These are phyloP conservation scores for Mamestra brassicae DNA, from an alignment of 2,888 invertebrate genomes.

Conservation along the genomic window DNA sequence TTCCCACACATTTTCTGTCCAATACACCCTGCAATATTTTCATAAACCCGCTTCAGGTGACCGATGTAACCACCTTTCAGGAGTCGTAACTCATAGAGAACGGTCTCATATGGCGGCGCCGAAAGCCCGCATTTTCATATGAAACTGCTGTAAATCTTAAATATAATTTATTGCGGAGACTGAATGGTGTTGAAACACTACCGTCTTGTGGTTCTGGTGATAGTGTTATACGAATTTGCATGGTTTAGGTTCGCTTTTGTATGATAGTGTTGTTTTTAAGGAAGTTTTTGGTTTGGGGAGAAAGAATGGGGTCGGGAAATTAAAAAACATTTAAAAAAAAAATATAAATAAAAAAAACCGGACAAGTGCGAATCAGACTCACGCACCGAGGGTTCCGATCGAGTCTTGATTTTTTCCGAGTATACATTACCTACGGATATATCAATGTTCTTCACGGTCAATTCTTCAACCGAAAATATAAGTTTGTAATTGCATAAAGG, in stretches of 20 bases:
- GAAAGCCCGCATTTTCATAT: constrained; percentile 52
- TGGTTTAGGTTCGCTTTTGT: not conserved
- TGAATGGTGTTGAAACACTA: constrained; percentile 44
- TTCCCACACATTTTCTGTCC: not conserved
- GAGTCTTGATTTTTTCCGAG: no score
- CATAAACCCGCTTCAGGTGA: constrained; percentile 33
- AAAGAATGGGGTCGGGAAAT: not conserved
- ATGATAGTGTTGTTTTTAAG: not conserved
- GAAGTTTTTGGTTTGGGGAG: no score
- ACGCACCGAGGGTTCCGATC: no score
- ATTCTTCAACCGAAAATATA: no score
- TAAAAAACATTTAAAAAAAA: not conserved
- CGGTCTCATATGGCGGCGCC: constrained; percentile 32
- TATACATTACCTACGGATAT: no score
- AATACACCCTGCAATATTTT: constrained; percentile 3
- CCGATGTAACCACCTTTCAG: constrained; percentile 21
- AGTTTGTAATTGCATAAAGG: no score
- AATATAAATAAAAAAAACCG: no score
- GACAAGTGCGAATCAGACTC: no score
- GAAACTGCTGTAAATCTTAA: constrained; percentile 59
- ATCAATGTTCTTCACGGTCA: no score
- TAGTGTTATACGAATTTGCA: constrained; percentile 16
- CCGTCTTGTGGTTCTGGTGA: constrained; percentile 15
- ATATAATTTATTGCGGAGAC: constrained; percentile 56
- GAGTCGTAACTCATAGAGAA: constrained; percentile 33